phyloP scores from a whole-genome alignment of 2,888 invertebrate species.

The Cetonia aurata region DNA sequence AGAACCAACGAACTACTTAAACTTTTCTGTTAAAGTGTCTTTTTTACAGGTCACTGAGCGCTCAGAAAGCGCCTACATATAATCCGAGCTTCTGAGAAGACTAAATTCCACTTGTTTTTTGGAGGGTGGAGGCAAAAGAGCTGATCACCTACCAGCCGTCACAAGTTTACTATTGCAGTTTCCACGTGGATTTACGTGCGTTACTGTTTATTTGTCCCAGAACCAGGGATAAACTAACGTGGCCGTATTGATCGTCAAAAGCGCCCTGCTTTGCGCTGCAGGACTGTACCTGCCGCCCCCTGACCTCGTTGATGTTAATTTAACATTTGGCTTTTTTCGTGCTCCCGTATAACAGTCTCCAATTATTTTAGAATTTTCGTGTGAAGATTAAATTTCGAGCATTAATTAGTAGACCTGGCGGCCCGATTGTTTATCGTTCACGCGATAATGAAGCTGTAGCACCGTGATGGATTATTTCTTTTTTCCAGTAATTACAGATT shows the following conservation, averaged over 20 bases:
- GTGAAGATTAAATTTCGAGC: background rate
- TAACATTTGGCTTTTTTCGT: background rate
- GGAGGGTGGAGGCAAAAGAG: too few relatives aligned
- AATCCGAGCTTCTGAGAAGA: too few relatives aligned
- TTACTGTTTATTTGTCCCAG: background rate
- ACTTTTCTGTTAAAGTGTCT: too few relatives aligned
- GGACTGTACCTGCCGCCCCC: background rate
- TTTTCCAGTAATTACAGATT: too few relatives aligned
- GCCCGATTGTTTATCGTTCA: background rate
- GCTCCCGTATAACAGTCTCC: background rate
- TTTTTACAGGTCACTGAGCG: too few relatives aligned
- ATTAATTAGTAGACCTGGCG: background rate
- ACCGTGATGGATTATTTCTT: too few relatives aligned
- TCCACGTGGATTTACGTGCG: background rate
- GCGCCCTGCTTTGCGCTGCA: background rate
- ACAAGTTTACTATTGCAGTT: constrained; percentile 45
- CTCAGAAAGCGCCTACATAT: too few relatives aligned
- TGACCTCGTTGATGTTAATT: background rate
- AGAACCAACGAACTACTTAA: too few relatives aligned
- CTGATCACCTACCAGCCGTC: too few relatives aligned
- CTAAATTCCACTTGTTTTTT: too few relatives aligned
- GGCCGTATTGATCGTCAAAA: background rate
- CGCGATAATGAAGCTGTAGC: too few relatives aligned
- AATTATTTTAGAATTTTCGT: constrained; percentile 5
- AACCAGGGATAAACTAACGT: background rate